phyloP scores from a whole-genome alignment of 2,888 invertebrate genomes.

The Lasius platythorax region DNA sequence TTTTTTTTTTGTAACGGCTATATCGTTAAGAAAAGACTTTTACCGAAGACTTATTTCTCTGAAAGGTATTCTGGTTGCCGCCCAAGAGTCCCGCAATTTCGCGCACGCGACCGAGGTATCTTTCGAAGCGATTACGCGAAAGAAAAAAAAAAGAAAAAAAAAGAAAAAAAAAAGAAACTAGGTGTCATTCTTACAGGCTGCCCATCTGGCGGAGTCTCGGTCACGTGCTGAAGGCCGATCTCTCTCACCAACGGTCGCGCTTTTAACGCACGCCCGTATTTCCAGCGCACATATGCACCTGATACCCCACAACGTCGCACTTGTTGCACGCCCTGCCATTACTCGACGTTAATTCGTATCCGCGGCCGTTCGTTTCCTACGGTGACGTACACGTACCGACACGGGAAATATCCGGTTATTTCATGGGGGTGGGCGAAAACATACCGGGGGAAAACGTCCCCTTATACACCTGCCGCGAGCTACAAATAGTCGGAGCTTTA shows the following conservation, averaged over 20 bases:
- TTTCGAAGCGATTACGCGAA: conserved; percentile 12
- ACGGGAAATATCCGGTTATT: conserved; percentile 78
- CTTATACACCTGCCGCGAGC: conserved; percentile 65
- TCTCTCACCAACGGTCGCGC: conserved; percentile 65
- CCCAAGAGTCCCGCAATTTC: conserved; percentile 24
- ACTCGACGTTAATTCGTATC: conserved; percentile 76
- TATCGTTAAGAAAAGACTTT: conserved; percentile 8
- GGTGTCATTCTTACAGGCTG: conserved; percentile 30
- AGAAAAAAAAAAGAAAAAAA: too few relatives aligned
- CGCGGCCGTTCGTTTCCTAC: conserved; percentile 68
- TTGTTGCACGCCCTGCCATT: conserved; percentile 78
- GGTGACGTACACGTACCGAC: conserved; percentile 77
- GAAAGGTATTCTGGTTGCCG: not conserved
- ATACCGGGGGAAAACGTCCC: conserved; percentile 44
- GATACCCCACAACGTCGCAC: conserved; percentile 76
- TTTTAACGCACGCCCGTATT: conserved; percentile 61
- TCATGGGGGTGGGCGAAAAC: conserved; percentile 73
- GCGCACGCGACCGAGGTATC: conserved; percentile 37
- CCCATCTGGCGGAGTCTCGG: conserved; percentile 56
- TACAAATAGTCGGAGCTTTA: conserved; percentile 68
- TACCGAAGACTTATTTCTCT: conserved; percentile 6
- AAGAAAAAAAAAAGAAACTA: not conserved
- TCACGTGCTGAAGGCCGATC: conserved; percentile 71
- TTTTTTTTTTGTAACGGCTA: not conserved
- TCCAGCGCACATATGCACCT: conserved; percentile 73